phyloP scores from a whole-genome alignment of 2,113 vertebrate genomes.

The Tylochromis polylepis region DNA sequence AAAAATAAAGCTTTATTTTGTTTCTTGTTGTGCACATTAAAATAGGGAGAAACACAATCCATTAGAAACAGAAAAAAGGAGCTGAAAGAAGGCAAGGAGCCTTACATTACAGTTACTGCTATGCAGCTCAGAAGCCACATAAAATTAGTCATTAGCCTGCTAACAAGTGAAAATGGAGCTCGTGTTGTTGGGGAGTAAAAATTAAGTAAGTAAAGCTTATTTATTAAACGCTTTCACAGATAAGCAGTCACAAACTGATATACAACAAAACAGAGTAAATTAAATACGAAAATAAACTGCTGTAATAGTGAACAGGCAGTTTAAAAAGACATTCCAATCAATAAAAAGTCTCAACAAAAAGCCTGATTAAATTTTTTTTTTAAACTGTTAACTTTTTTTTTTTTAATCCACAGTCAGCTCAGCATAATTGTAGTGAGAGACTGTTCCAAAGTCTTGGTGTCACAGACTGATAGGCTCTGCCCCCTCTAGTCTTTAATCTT shows the following conservation, averaged over 20 bases:
- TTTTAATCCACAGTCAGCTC: background rate
- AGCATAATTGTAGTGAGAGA: background rate
- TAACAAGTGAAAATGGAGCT: background rate
- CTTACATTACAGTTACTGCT: slow-evolving; percentile 9
- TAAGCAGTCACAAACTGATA: too few relatives aligned
- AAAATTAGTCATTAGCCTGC: background rate
- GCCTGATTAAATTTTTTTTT: background rate
- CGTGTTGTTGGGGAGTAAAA: background rate
- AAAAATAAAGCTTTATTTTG: background rate
- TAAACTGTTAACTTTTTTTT: background rate
- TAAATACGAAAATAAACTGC: background rate
- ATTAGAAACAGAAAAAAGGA: background rate
- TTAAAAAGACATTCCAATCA: too few relatives aligned
- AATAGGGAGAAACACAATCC: background rate
- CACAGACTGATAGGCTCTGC: background rate
- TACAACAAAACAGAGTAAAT: background rate
- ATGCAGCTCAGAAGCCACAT: slow-evolving; percentile 6
- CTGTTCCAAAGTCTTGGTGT: background rate
- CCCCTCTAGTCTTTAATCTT: background rate
- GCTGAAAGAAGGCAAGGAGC: slow-evolving; percentile 2
- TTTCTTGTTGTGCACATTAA: background rate
- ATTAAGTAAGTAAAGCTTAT: background rate
- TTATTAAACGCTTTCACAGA: background rate
- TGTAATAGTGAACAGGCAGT: background rate
- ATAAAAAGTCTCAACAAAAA: background rate